Percentiles rank a stretch among this genome's conserved stretches.
phyloP scores from a whole-genome alignment of 2,113 vertebrate genomes.

The Syngnathus scovelli region DNA sequence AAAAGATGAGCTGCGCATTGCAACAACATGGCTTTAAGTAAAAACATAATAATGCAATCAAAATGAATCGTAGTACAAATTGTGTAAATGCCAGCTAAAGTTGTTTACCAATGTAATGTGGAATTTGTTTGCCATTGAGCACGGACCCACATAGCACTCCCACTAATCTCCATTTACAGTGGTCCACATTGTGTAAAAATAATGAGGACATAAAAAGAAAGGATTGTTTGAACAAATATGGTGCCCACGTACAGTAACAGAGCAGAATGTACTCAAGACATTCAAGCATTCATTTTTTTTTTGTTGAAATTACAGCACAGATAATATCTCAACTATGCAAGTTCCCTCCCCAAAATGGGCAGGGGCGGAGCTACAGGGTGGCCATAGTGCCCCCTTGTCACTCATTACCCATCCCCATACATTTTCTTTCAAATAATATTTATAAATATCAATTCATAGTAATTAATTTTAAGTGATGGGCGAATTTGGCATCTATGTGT shows the following conservation, averaged over 20 bases:
- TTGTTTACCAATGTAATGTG: conserved; percentile 18
- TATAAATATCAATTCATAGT: too few relatives aligned
- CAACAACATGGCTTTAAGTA: not conserved
- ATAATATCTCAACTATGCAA: too few relatives aligned
- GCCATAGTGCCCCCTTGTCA: too few relatives aligned
- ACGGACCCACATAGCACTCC: not conserved
- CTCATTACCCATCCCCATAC: too few relatives aligned
- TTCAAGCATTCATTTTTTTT: not conserved
- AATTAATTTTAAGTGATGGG: too few relatives aligned
- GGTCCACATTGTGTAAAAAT: conserved; percentile 7
- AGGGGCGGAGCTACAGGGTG: too few relatives aligned
- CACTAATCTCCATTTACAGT: conserved; percentile 12
- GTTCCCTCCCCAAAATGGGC: too few relatives aligned
- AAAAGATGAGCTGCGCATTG: not conserved
- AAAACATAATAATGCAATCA: not conserved
- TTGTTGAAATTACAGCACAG: not conserved
- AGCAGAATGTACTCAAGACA: not conserved
- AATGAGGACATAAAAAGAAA: not conserved
- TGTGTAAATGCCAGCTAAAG: not conserved
- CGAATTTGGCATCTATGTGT: too few relatives aligned
- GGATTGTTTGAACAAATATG: not conserved
- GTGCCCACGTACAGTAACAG: conserved; percentile 1
- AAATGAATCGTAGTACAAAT: not conserved
- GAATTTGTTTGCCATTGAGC: conserved; percentile 1
- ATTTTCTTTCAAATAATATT: too few relatives aligned